These are phyloP conservation scores for Myiotriccus ornatus DNA, from an alignment of 2,797 vertebrate genomes.

Conservation along the genomic window DNA sequence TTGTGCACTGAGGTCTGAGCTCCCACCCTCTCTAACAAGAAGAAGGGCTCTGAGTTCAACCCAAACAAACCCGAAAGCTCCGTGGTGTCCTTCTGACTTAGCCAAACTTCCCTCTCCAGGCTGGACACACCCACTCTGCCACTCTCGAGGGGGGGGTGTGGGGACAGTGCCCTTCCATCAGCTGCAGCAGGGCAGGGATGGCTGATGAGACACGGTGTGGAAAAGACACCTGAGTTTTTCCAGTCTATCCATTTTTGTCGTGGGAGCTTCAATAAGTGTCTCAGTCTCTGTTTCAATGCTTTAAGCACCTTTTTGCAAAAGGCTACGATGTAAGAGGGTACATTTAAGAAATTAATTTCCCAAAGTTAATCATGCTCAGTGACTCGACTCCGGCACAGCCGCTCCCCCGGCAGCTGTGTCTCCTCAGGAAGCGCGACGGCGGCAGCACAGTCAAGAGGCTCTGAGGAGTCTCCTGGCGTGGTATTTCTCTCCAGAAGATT, in stretches of 20 bases:
- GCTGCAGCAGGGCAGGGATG: neutral
- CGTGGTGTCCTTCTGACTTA: neutral
- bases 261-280: neutral
- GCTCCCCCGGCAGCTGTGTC: neutral
- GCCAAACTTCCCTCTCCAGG: neutral
- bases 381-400: neutral
- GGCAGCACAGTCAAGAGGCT: neutral
- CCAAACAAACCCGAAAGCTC: neutral
- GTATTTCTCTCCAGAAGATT: neutral
- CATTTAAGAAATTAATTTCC: conserved; percentile 26
- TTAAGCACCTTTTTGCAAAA: neutral
- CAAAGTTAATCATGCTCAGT: neutral
- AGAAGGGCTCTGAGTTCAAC: neutral
- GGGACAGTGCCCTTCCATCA: neutral
- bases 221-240: neutral
- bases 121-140: neutral
- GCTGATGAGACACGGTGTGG: neutral
- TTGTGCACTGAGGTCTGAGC: accelerated
- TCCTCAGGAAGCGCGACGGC: neutral
- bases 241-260: neutral
- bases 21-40: neutral
- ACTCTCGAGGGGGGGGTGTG: neutral
- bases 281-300: neutral
- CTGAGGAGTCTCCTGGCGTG: neutral
- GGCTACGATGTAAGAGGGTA: neutral